A percentile compares a stretch with the other conserved stretches of the same genome.
phyloP scores from a whole-genome alignment of 2,797 vertebrate species.

The Pseudomugil gertrudae region DNA sequence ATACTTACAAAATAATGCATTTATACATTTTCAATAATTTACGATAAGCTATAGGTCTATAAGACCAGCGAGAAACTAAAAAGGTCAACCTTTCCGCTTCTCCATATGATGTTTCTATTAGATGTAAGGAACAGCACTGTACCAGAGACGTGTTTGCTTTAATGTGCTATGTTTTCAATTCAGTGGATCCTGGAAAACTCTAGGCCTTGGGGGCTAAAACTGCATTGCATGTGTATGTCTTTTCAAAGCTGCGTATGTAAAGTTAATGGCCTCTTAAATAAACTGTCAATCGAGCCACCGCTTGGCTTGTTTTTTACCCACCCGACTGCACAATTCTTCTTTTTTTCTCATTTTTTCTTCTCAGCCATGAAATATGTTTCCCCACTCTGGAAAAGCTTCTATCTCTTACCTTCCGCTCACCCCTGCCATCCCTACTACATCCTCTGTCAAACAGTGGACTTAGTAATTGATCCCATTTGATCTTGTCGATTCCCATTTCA shows the following conservation, averaged over 20 bases:
- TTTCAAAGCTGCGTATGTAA: slow-evolving; percentile 79
- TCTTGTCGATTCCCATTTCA: slow-evolving; percentile 79
- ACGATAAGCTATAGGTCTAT: not conserved
- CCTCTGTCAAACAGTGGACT: slow-evolving; percentile 70
- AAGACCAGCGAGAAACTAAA: slow-evolving; percentile 36
- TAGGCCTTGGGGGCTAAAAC: slow-evolving; percentile 52
- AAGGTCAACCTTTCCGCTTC: slow-evolving; percentile 68
- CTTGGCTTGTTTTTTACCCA: slow-evolving; percentile 57
- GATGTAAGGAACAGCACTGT: slow-evolving; percentile 12
- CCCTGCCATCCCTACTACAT: slow-evolving; percentile 37
- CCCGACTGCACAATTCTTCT: slow-evolving; percentile 60
- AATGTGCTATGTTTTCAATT: slow-evolving; percentile 42
- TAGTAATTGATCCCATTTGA: slow-evolving; percentile 81
- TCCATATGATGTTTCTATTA: slow-evolving; percentile 35
- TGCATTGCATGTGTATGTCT: slow-evolving; percentile 63
- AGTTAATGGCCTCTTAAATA: slow-evolving; percentile 87
- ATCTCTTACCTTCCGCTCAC: slow-evolving; percentile 10
- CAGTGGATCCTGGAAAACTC: slow-evolving; percentile 27
- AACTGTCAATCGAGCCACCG: slow-evolving; percentile 81
- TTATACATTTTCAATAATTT: slow-evolving; percentile 27
- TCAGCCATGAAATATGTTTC: slow-evolving; percentile 57
- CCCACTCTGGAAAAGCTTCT: slow-evolving; percentile 34
- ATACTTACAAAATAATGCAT: slow-evolving; percentile 15
- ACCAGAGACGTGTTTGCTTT: slow-evolving; percentile 35
- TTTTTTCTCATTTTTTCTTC: slow-evolving; percentile 43